A percentile compares a stretch with the other conserved stretches of the same genome.
These are phyloP conservation scores for Ursus arctos DNA, from an alignment of 2,113 vertebrate genomes.

Conservation along the genomic window DNA sequence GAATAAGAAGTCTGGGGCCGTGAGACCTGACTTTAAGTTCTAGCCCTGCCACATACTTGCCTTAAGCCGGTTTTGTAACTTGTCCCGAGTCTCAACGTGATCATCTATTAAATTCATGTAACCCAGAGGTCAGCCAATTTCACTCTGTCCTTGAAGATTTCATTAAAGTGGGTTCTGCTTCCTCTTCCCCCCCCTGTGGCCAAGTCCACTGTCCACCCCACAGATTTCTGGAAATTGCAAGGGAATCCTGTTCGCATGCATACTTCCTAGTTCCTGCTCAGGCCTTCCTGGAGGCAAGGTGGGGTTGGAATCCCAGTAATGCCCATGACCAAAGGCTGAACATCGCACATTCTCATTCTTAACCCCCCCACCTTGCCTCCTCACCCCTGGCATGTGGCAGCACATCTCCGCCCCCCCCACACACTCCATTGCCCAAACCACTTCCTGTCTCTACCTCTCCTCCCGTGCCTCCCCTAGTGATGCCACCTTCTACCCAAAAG, in stretches of 20 bases:
- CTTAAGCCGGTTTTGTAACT: not conserved
- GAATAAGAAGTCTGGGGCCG: not conserved
- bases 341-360: not conserved
- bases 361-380: not conserved
- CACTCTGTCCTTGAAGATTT: not conserved
- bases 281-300: fast-evolving
- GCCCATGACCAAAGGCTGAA: not conserved
- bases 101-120: not conserved
- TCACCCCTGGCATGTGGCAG: not conserved
- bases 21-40: not conserved
- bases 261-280: not conserved
- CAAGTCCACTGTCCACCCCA: not conserved
- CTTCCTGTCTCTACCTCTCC: not conserved
- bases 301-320: not conserved
- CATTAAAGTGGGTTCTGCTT: not conserved
- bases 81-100: not conserved
- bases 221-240: not conserved
- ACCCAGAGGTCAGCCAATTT: not conserved
- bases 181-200: not conserved
- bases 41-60: not conserved
- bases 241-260: not conserved
- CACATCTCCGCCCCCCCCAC: fast-evolving
- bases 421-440: not conserved
- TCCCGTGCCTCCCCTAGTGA: not conserved
- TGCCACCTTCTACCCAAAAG: not conserved